Percentiles rank a stretch among this genome's conserved stretches.
These are phyloP conservation scores for Megaceryle torquata DNA, from an alignment of 2,113 vertebrate species.

Conservation along the genomic window DNA sequence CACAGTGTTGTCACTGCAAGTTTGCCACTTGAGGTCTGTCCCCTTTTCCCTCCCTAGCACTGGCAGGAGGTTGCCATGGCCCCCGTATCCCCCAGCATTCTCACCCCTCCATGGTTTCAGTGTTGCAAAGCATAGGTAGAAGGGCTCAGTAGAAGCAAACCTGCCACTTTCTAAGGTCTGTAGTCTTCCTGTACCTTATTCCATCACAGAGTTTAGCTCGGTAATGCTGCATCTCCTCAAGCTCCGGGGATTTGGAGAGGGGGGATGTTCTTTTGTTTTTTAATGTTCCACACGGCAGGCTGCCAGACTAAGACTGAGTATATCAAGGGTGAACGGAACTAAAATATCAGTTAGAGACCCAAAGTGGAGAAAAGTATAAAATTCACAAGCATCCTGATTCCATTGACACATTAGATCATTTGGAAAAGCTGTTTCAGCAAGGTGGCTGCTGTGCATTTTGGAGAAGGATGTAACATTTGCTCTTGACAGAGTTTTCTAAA, in stretches of 20 bases:
- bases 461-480: constrained; percentile 60
- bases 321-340: constrained; percentile 23
- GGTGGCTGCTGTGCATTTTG: constrained; percentile 43
- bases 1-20: constrained; percentile 15
- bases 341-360: constrained; percentile 11
- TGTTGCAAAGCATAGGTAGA: not conserved
- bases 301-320: not conserved
- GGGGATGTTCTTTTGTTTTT: not conserved
- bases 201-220: not conserved
- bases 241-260: not conserved
- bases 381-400: constrained; percentile 10
- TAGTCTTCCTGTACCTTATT: not conserved
- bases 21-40: not conserved
- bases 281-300: not conserved
- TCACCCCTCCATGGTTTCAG: not conserved
- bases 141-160: not conserved
- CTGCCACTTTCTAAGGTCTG: not conserved
- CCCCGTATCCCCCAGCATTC: not conserved
- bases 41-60: not conserved
- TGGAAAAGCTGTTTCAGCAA: not conserved
- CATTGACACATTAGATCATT: not conserved
- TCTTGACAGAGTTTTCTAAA: constrained; percentile 74
- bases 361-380: not conserved
- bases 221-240: not conserved
- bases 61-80: not conserved